A percentile compares a stretch with the other conserved stretches of the same genome.
Conservation (phyloP, 2,113 vertebrate genomes). For the Todiramphus saurophagus region DNA sequence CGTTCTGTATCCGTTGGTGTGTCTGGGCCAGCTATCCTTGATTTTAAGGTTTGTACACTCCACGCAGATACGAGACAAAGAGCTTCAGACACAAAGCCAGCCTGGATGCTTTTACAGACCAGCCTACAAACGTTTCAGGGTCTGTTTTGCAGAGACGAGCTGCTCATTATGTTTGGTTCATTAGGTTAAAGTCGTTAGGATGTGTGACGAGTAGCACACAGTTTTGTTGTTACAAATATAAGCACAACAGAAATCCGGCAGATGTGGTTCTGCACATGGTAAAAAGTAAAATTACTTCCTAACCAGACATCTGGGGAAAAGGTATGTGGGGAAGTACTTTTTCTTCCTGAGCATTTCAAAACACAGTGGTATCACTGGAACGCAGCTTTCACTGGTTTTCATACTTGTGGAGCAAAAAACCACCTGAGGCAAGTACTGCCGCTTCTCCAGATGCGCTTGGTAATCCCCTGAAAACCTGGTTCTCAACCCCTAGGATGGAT, state of each 20-base stretch:
- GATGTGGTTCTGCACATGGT: neutral
- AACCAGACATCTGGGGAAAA: neutral
- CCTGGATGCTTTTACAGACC: neutral
- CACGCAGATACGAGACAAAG: neutral
- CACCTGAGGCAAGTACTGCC: neutral
- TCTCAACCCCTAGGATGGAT: neutral
- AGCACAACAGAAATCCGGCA: neutral
- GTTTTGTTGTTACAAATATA: neutral
- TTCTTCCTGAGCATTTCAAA: neutral
- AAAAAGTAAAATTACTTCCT: neutral
- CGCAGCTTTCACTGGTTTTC: neutral
- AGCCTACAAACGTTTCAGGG: neutral
- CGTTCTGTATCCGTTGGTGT: neutral
- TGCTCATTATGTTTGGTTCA: neutral
- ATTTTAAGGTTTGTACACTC: neutral
- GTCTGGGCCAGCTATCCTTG: neutral
- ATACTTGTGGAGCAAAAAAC: neutral
- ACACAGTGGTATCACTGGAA: neutral
- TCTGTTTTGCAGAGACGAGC: neutral
- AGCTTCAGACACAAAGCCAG: neutral
- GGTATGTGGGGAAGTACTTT: neutral
- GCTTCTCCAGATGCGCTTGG: neutral
- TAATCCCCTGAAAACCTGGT: neutral
- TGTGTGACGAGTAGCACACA: neutral
- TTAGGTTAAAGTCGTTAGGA: neutral